These are phyloP conservation scores for Alectura lathami DNA, from an alignment of 2,113 vertebrate species.

Conservation along the genomic window DNA sequence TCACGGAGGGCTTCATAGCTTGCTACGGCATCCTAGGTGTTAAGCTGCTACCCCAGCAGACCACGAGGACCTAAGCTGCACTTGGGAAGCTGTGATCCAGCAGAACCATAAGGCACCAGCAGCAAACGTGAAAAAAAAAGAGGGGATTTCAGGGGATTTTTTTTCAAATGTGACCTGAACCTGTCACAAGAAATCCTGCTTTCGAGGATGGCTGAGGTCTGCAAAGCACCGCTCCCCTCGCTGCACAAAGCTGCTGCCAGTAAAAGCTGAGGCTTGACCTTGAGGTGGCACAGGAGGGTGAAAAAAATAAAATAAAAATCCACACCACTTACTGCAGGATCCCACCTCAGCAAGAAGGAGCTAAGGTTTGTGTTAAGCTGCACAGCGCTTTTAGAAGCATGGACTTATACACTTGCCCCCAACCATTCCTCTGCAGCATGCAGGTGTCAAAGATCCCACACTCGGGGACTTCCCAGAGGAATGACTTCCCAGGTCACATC, in stretches of 20 bases:
- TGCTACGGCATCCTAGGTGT: background rate
- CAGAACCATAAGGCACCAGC: background rate
- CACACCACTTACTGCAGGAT: background rate
- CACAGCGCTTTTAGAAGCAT: background rate
- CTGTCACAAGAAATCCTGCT: background rate
- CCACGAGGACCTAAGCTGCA: background rate
- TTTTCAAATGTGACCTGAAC: background rate
- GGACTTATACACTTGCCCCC: background rate
- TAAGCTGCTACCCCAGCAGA: background rate
- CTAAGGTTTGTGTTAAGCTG: background rate
- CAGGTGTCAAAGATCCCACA: background rate
- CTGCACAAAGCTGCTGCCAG: conserved; percentile 1
- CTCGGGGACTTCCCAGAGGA: background rate
- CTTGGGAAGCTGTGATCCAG: background rate
- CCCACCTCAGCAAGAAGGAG: background rate
- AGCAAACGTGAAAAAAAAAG: background rate
- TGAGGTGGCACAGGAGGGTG: background rate
- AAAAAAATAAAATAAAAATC: background rate
- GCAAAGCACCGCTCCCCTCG: background rate
- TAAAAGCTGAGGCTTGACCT: background rate
- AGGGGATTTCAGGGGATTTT: background rate
- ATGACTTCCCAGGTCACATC: background rate
- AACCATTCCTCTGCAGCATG: background rate
- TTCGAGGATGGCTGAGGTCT: background rate
- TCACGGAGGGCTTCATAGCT: background rate